Conservation (phyloP, 2,888 invertebrate genomes). For the Megalurothrips usitatus region DNA sequence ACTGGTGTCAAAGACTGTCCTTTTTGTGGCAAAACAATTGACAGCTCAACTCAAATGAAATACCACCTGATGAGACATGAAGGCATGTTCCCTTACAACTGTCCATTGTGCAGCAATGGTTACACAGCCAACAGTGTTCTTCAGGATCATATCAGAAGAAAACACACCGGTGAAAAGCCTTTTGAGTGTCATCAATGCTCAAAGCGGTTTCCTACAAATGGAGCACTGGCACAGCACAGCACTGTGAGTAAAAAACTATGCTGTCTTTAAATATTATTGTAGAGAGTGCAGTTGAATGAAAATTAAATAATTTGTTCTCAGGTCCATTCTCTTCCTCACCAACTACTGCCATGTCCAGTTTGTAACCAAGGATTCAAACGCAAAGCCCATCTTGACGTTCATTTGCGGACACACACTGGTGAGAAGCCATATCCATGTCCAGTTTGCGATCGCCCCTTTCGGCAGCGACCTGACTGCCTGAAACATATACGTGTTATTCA, state of each 20-base stretch:
- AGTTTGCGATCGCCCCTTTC: not conserved
- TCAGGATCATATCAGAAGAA: not conserved
- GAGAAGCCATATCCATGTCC: slow-evolving; percentile 9
- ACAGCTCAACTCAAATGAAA: slow-evolving; percentile 14
- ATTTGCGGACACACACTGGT: not conserved
- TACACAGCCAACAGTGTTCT: slow-evolving; percentile 12
- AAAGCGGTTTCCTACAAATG: not conserved
- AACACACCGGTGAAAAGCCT: not conserved
- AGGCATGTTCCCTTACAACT: not conserved
- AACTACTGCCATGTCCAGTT: not conserved
- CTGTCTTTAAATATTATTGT: not conserved
- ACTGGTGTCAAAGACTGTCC: slow-evolving; percentile 16
- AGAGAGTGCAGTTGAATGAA: not conserved
- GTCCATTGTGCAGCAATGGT: not conserved
- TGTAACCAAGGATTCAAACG: not conserved
- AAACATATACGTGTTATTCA: slow-evolving; percentile 10
- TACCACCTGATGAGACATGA: not conserved
- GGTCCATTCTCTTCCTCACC: not conserved
- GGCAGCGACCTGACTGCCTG: not conserved
- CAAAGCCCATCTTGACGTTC: not conserved
- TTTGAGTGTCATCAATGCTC: slow-evolving; percentile 9
- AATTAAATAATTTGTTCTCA: not conserved
- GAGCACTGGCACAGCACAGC: not conserved
- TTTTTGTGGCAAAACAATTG: not conserved
- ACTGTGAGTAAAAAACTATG: not conserved